Percentiles rank a stretch among this genome's conserved stretches.
These are phyloP conservation scores for Drosophila formosana DNA, from an alignment of 2,888 invertebrate genomes.

Conservation along the genomic window DNA sequence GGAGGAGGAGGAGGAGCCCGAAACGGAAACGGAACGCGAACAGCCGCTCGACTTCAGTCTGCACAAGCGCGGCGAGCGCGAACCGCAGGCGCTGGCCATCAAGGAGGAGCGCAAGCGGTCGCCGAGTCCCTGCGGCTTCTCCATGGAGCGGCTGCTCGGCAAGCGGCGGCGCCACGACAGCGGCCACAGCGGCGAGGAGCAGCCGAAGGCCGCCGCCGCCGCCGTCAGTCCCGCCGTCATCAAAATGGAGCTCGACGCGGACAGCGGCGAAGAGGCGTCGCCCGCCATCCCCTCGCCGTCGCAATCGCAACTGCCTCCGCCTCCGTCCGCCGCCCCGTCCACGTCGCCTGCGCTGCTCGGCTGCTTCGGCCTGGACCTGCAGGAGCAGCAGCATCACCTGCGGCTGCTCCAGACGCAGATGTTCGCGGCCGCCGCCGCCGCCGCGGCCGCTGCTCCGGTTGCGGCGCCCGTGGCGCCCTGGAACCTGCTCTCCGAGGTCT, in stretches of 20 bases:
- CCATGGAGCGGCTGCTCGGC: constrained; percentile 80
- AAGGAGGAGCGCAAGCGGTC: constrained; percentile 42
- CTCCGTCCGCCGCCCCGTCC: not conserved
- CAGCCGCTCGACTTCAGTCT: constrained; percentile 84
- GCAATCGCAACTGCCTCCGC: not conserved
- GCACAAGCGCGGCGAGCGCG: constrained; percentile 70
- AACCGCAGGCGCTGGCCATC: constrained; percentile 14
- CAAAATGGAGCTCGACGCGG: constrained; percentile 68
- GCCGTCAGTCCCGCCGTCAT: constrained; percentile 28
- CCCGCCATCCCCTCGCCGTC: not conserved
- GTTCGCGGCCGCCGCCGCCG: constrained; percentile 82
- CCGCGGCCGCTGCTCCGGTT: constrained; percentile 40
- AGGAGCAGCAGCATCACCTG: constrained; percentile 79
- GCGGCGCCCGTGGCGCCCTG: constrained; percentile 54
- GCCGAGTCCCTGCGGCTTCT: constrained; percentile 73
- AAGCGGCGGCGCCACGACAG: constrained; percentile 71
- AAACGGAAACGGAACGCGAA: constrained; percentile 74
- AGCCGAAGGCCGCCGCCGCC: not conserved
- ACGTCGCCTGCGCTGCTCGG: constrained; percentile 35
- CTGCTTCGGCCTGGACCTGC: constrained; percentile 61
- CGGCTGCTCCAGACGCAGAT: constrained; percentile 81
- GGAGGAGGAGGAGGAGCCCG: constrained; percentile 44
- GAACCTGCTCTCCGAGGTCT: constrained; percentile 84
- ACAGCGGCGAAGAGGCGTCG: constrained; percentile 33
- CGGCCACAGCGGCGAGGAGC: constrained; percentile 32